Evolutionary conservation across 1,140 invertebrate genomes (phyloP), one percentile per base, ranked within the genome.

Genomic region (Augochlora pura): DNA sequence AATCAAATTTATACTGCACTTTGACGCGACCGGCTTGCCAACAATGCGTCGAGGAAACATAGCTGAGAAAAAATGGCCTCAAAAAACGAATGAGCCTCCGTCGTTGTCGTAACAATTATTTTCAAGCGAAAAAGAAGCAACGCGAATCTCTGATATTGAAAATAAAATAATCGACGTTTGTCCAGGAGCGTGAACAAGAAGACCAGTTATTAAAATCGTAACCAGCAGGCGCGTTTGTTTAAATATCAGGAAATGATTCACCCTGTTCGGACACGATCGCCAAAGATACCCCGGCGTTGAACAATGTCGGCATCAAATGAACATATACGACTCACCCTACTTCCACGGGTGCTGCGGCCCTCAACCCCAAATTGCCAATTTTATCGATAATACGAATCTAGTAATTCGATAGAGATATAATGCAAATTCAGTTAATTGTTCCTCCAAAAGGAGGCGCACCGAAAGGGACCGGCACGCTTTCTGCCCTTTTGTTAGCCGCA

Each of bases 351-450:
- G 80, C 85, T n/a, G 71, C 86, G 71, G 70, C 74, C 14, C 42
- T 73, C 63, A 49, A 66, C 63, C 72, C 85, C 81, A 91, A 92
- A 92, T 92, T 91, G 90, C 86, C 89, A 93, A 92, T 93, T 92
- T 92, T 92, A 92, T 93, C 91, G 90, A 91, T 93, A 91, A 92
- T 92, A 91, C 89, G 88, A 88, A 93, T 93, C 91, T 91, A 89
- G 91, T 92, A 92, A 93, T 92, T 91, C 87, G 92, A 93, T 93
- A 92, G 89, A 92, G 91, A 92, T 92, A 90, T 91, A 93, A 92
- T 93, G 91, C 91, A 93, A 93, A 93, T 93, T 91, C 83, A 85
- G 88, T 92, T 93, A 93, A 93, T 93, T 93, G 92, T 93, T 93
- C 91, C 86, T 87, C 74, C 80, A 77, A 70, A 80, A 81, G 87